Base-by-base conservation (phyloP, 1,140 invertebrate genomes). In the Anagrus nilaparvatae region DNA sequence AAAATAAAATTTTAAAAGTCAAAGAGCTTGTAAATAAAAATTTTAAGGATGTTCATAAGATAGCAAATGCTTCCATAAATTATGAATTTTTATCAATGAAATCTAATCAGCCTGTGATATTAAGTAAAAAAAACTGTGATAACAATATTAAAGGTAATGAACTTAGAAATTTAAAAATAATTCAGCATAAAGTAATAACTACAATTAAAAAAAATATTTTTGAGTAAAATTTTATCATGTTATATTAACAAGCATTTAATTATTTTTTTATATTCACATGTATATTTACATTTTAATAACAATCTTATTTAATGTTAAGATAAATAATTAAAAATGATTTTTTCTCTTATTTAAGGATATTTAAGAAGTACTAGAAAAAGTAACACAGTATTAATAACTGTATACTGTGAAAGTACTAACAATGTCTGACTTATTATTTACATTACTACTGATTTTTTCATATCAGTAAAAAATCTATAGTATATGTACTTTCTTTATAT, bases 11-110 rank as follows among this genome's bases (percentile, higher is more conserved):
- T 8, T 20, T 44, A 14, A 48, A 56, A 32, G 27, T 60, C 2
- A 38, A 19, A 20, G 63, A 69, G 44, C 44, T 60, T 14, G 61
- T 35, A 69, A 70, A 56, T 56, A 67, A 8, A 61, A 68, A 30
- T 59, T 69, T 30, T 58, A 45, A 53, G 18, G 49, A 61, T 41
- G 48, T 67, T 47, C 3, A 52, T 14, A 63, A 75, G 23, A 54
- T 83, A 9, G 78, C 78, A 1, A 60, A 70, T 43, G 77, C 78
- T 13, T 71, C 75, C 9, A 71, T 74, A 0, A 69, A 56, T 4
- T 77, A 82, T 55, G 79, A 83, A 56, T 59, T 84, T 32, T 56
- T 82, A 4, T 70, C 76, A 49, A 72, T 75, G 10, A 81, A 77
- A 52, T 74, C 71, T 4, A 67, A 55, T 45, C 63, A 63, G 46